Percentiles rank a stretch among this genome's conserved stretches.
Evolutionary conservation across 1,140 invertebrate species (phyloP).

Genomic region (Heliconius eleuchia): DNA sequence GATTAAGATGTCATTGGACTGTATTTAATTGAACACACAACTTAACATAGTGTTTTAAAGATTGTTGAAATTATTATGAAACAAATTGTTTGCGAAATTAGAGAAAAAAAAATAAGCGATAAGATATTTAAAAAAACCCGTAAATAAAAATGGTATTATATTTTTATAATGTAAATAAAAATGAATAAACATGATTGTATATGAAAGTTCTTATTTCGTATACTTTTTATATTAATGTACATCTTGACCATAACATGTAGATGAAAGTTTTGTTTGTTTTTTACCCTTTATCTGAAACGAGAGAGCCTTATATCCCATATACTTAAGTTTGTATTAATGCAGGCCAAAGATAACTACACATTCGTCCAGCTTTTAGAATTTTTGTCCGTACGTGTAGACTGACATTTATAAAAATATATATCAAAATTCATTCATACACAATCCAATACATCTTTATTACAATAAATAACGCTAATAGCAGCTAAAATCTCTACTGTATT

Average conservation of each 20-base stretch:
- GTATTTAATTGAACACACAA: background rate
- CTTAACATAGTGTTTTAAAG: background rate
- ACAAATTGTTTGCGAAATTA: background rate
- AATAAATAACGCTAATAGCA: background rate
- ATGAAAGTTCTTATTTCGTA: background rate
- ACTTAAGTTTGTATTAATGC: constrained; percentile 32
- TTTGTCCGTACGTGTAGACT: background rate
- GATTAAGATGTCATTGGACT: constrained; percentile 15
- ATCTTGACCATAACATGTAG: background rate
- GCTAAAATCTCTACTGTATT: background rate
- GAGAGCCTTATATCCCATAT: constrained; percentile 12
- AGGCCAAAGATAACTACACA: constrained; percentile 38
- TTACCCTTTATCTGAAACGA: background rate
- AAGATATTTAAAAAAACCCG: too few relatives aligned
- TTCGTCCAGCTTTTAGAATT: constrained; percentile 31
- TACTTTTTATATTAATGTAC: background rate
- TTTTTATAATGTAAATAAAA: background rate
- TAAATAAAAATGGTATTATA: background rate
- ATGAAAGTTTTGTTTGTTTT: background rate
- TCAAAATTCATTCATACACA: background rate
- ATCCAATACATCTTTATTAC: background rate
- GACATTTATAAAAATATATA: background rate
- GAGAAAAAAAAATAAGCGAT: background rate
- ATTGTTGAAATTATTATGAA: background rate
- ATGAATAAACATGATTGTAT: background rate